These are phyloP conservation scores for Acanthococcus lagerstroemiae DNA, from an alignment of 2,888 invertebrate genomes.

Conservation along the genomic window DNA sequence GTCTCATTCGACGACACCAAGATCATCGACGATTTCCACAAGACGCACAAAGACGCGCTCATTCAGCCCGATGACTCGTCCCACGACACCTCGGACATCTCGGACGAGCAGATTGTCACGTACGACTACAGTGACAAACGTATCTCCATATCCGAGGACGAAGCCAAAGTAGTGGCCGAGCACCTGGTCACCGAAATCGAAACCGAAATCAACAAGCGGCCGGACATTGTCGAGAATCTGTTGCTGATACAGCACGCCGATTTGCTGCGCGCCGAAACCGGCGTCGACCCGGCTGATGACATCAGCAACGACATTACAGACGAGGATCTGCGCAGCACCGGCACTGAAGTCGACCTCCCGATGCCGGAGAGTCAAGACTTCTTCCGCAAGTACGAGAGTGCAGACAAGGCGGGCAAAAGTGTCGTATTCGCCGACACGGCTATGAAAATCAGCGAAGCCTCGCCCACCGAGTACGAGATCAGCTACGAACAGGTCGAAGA, in stretches of 20 bases:
- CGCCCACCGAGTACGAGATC: conserved; percentile 20
- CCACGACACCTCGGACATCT: neutral
- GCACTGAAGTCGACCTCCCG: conserved; percentile 50
- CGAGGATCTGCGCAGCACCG: conserved; percentile 61
- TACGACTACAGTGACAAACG: neutral
- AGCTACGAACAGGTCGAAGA: conserved; percentile 20
- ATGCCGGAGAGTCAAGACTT: neutral
- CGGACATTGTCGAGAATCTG: conserved; percentile 35
- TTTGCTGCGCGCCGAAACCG: conserved; percentile 10
- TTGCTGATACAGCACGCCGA: conserved; percentile 1
- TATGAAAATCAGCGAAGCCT: conserved; percentile 24
- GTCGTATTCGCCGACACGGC: neutral
- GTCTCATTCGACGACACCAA: neutral
- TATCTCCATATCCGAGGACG: conserved; percentile 42
- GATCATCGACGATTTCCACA: neutral
- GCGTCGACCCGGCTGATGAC: conserved; percentile 43
- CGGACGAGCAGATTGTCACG: neutral
- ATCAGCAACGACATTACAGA: conserved; percentile 51
- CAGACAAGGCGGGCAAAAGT: no score
- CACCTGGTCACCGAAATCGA: conserved; percentile 48
- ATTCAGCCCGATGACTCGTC: neutral
- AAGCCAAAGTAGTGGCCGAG: conserved; percentile 46
- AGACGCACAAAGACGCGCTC: neutral
- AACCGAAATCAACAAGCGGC: conserved; percentile 45
- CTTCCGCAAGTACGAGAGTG: neutral